phyloP scores from a whole-genome alignment of 2,888 invertebrate genomes.

The Didymodactylos carnosus region DNA sequence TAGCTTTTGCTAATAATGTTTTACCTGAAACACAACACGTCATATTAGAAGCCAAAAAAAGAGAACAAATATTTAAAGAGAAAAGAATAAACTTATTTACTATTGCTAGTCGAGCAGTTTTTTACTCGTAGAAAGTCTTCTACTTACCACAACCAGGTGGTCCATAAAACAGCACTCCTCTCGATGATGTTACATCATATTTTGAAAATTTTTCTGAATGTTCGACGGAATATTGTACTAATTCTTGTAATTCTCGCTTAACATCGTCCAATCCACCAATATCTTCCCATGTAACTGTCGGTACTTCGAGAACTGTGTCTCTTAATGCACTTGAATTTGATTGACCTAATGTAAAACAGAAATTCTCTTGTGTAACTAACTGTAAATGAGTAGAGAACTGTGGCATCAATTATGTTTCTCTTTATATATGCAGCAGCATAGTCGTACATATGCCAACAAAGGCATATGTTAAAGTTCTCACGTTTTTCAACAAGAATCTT shows the following conservation, averaged over 20 bases:
- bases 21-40: too few species aligned
- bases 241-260: constrained; percentile 46
- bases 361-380: constrained; percentile 98
- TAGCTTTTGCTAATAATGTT: constrained; percentile 55
- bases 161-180: constrained; percentile 93
- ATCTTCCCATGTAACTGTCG: constrained; percentile 87
- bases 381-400: constrained; percentile 81
- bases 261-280: constrained; percentile 90
- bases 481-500: too few species aligned
- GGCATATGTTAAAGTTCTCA: too few species aligned
- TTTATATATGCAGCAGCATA: constrained; percentile 97
- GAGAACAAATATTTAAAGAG: constrained; percentile 23
- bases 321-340: constrained; percentile 92
- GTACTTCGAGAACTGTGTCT: constrained; percentile 96
- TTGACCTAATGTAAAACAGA: constrained; percentile 84
- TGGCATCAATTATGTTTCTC: constrained; percentile 96
- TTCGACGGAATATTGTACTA: constrained; percentile 71
- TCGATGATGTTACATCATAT: constrained; percentile 98
- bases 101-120: too few species aligned
- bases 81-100: background rate
- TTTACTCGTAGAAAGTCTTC: background rate
- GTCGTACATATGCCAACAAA: too few species aligned
- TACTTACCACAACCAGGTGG: constrained; percentile 71
- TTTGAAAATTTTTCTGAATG: constrained; percentile 99
- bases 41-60: constrained; percentile 30